A percentile compares a stretch with the other conserved stretches of the same genome.
These are phyloP conservation scores for Diplolepis rosae DNA, from an alignment of 2,888 invertebrate genomes.

Conservation along the genomic window DNA sequence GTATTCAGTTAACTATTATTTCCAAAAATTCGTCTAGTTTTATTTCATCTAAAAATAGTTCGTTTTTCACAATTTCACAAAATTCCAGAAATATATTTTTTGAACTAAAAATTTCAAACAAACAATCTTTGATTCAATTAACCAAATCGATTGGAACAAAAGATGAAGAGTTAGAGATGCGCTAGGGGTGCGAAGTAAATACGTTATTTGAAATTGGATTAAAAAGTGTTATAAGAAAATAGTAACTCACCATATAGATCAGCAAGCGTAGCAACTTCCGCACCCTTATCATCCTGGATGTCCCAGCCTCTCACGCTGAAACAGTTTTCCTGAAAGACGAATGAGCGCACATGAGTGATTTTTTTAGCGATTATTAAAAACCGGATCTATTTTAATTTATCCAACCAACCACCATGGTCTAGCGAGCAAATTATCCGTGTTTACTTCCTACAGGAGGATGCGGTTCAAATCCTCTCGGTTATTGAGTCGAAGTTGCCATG, in stretches of 20 bases:
- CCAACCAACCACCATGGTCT: constrained; percentile 63
- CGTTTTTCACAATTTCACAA: too few relatives aligned
- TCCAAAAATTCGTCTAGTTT: too few relatives aligned
- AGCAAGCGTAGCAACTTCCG: constrained; percentile 72
- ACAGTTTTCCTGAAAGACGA: constrained; percentile 61
- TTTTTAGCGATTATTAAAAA: constrained; percentile 42
- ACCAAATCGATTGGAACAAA: too few relatives aligned
- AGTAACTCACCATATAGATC: constrained; percentile 72
- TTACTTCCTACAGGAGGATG: constrained; percentile 56
- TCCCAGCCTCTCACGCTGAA: constrained; percentile 72
- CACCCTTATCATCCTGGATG: constrained; percentile 72
- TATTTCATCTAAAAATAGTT: too few relatives aligned
- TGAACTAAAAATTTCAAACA: too few relatives aligned
- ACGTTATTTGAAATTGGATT: neutral
- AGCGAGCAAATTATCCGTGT: constrained; percentile 68
- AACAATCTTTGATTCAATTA: too few relatives aligned
- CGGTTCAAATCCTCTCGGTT: constrained; percentile 69
- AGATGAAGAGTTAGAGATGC: too few relatives aligned
- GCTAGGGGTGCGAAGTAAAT: neutral
- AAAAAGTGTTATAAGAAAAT: neutral
- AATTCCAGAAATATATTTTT: too few relatives aligned
- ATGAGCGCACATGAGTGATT: constrained; percentile 39
- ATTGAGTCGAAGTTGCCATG: too few relatives aligned
- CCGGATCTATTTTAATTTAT: constrained; percentile 62
- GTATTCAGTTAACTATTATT: too few relatives aligned